These are phyloP conservation scores for Aphelinus atriplicis DNA, from an alignment of 1,140 invertebrate genomes.

Conservation along the genomic window DNA sequence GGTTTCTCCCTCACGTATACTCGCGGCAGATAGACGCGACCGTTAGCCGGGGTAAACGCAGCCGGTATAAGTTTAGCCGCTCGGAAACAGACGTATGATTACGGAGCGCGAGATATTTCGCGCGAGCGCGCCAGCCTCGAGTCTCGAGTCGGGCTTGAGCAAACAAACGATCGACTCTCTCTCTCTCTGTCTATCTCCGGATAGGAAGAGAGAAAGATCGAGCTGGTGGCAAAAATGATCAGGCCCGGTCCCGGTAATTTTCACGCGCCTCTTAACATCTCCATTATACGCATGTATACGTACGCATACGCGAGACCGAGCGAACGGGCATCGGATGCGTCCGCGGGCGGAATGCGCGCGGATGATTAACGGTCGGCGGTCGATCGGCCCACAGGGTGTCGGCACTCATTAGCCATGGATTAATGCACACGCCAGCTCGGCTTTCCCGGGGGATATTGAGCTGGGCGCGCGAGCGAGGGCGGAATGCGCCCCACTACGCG, in stretches of 20 bases:
- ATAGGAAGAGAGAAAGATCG: neutral
- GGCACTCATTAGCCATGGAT: conserved; percentile 53
- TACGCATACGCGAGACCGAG: neutral
- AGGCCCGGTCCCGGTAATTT: neutral
- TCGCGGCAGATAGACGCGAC: too few species aligned
- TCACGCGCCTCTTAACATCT: conserved; percentile 9
- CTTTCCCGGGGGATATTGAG: neutral
- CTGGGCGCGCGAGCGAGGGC: too few species aligned
- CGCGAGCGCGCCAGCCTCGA: neutral
- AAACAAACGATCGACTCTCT: neutral
- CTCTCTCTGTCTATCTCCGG: neutral
- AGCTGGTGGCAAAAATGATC: neutral
- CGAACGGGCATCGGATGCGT: too few species aligned
- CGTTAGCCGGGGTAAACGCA: neutral
- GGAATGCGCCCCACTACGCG: too few species aligned
- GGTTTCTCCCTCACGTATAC: too few species aligned
- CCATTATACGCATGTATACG: neutral
- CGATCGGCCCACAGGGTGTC: conserved; percentile 43
- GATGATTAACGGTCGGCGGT: conserved; percentile 57
- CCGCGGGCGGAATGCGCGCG: neutral
- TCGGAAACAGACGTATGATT: conserved; percentile 12
- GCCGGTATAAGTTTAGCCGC: neutral
- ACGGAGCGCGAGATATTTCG: neutral
- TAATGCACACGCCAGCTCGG: neutral
- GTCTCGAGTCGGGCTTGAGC: neutral